phyloP scores from a whole-genome alignment of 2,113 vertebrate species.

The Strigops habroptila region DNA sequence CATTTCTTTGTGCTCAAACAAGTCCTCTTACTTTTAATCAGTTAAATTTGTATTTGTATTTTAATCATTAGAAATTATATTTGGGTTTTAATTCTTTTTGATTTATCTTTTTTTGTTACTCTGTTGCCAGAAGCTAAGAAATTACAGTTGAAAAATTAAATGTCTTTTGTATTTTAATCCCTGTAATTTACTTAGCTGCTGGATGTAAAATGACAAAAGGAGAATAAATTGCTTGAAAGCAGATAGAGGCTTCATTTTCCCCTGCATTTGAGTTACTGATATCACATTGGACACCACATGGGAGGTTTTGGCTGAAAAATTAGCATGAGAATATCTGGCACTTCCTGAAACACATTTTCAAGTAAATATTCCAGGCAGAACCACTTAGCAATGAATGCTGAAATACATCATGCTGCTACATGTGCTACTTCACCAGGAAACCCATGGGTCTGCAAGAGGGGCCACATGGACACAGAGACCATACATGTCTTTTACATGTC shows the following conservation, averaged over 20 bases:
- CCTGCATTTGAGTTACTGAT: slow-evolving; percentile 34
- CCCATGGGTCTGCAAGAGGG: not conserved
- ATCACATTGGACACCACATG: slow-evolving; percentile 46
- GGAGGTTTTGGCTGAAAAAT: slow-evolving; percentile 61
- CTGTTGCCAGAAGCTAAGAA: not conserved
- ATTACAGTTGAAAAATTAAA: slow-evolving; percentile 55
- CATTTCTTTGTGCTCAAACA: not conserved
- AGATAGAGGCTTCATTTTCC: slow-evolving; percentile 43
- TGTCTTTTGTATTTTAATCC: slow-evolving; percentile 42
- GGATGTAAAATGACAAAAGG: slow-evolving; percentile 34
- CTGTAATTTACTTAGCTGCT: slow-evolving; percentile 56
- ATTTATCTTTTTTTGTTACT: not conserved
- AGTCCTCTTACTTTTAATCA: slow-evolving; percentile 36
- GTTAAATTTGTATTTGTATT: not conserved
- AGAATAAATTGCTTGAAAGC: slow-evolving; percentile 54
- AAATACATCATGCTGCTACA: slow-evolving; percentile 24
- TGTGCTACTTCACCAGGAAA: not conserved
- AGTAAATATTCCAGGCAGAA: slow-evolving; percentile 60
- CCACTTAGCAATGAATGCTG: slow-evolving; percentile 46
- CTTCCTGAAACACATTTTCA: slow-evolving; percentile 54
- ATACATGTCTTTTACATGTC: rapidly evolving
- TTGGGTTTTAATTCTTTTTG: not conserved
- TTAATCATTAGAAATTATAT: slow-evolving; percentile 3
- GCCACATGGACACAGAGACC: not conserved
- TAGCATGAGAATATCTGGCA: slow-evolving; percentile 52